Conservation (phyloP, 1,140 invertebrate species). For the Penaeus chinensis region DNA sequence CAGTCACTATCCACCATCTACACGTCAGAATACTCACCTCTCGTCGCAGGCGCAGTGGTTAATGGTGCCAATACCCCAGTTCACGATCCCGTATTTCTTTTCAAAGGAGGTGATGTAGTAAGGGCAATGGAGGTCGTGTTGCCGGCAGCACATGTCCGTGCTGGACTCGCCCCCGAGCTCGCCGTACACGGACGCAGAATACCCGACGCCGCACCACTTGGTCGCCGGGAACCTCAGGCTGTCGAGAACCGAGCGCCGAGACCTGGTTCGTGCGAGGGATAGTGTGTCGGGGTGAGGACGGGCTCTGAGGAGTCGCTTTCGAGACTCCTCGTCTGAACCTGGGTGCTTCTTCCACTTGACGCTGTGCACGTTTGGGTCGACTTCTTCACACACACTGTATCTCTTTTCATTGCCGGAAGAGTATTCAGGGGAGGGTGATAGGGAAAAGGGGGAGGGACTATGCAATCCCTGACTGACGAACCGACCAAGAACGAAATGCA, state of each 20-base stretch:
- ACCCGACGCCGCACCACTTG: slow-evolving; percentile 88
- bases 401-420: too few relatives aligned
- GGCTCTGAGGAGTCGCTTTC: neutral
- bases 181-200: slow-evolving; percentile 78
- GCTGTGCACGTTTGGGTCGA: too few relatives aligned
- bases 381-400: too few relatives aligned
- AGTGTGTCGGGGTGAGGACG: neutral
- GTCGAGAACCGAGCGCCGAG: slow-evolving; percentile 73
- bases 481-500: too few relatives aligned
- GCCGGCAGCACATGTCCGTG: slow-evolving; percentile 85
- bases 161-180: slow-evolving; percentile 81
- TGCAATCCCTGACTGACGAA: too few relatives aligned
- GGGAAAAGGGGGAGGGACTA: too few relatives aligned
- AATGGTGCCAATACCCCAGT: slow-evolving; percentile 85
- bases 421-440: too few relatives aligned
- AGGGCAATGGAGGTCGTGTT: slow-evolving; percentile 84
- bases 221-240: slow-evolving; percentile 82
- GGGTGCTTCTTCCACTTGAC: neutral
- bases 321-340: neutral
- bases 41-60: slow-evolving; percentile 91
- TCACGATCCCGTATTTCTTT: slow-evolving; percentile 83
- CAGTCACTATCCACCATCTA: neutral
- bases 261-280: slow-evolving; percentile 62
- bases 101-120: slow-evolving; percentile 82
- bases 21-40: slow-evolving; percentile 74